Evolutionary conservation across 2,888 invertebrate species (phyloP).

Genomic region (Eudasyphora cyanicolor): DNA sequence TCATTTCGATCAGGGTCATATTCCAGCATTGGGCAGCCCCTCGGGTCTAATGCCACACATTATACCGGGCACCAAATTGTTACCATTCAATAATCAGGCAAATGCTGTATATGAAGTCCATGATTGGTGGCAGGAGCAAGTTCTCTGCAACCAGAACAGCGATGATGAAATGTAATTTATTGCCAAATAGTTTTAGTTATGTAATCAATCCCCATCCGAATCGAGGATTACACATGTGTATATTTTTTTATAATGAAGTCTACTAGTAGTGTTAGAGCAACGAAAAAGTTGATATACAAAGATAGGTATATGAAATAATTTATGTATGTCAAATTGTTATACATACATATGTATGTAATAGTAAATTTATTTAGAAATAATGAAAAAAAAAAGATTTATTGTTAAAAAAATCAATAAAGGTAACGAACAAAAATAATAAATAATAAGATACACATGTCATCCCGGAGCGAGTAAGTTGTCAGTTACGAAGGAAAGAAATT

Average conservation of each 20-base stretch:
- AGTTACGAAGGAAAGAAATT: no score
- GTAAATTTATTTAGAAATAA: background rate
- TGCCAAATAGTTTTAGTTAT: background rate
- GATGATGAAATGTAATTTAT: conserved; percentile 81
- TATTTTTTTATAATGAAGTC: conserved; percentile 18
- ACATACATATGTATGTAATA: background rate
- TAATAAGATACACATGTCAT: no score
- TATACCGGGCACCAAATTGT: conserved; percentile 71
- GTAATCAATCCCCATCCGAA: background rate
- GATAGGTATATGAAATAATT: conserved; percentile 1
- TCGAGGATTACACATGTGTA: background rate
- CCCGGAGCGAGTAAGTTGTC: no score
- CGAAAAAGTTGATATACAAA: background rate
- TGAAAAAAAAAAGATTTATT: conserved; percentile 5
- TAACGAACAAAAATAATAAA: no score
- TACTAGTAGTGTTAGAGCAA: conserved; percentile 19
- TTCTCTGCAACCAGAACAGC: conserved; percentile 84
- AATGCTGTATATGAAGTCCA: conserved; percentile 86
- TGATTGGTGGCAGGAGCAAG: conserved; percentile 92
- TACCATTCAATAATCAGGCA: conserved; percentile 77
- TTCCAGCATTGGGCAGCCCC: conserved; percentile 72
- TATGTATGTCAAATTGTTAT: conserved; percentile 40
- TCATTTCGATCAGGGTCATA: conserved; percentile 69
- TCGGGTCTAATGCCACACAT: conserved; percentile 73
- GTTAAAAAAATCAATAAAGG: conserved; percentile 17